Evolutionary conservation across 2,797 vertebrate genomes (phyloP).

Genomic region (Rallus crepitans): DNA sequence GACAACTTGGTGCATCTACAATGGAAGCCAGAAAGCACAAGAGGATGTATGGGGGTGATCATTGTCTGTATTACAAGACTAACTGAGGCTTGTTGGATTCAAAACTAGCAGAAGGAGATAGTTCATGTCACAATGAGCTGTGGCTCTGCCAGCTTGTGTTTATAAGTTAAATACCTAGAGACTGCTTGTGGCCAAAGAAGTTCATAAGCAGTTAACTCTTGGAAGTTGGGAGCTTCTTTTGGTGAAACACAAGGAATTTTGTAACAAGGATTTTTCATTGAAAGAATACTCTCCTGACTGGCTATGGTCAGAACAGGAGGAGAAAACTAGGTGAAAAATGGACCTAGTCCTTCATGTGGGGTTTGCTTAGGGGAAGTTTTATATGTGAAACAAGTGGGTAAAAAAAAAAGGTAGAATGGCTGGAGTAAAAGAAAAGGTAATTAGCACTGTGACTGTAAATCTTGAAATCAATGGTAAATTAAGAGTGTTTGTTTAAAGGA

Average conservation of each 20-base stretch:
- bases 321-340: not conserved
- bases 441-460: not conserved
- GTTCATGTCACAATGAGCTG: too few relatives aligned
- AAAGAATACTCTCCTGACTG: not conserved
- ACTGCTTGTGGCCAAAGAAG: not conserved
- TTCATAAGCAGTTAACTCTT: not conserved
- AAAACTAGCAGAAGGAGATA: too few relatives aligned
- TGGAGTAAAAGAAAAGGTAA: not conserved
- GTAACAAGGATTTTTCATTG: not conserved
- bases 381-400: not conserved
- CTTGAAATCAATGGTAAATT: not conserved
- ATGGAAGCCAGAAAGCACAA: too few relatives aligned
- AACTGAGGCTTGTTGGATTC: too few relatives aligned
- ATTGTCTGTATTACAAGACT: too few relatives aligned
- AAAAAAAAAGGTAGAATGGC: not conserved
- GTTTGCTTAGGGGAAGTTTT: not conserved
- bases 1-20: too few relatives aligned
- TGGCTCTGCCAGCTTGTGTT: too few relatives aligned
- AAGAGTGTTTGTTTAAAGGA: not conserved
- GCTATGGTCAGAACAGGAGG: not conserved
- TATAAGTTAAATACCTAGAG: not conserved
- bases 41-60: too few relatives aligned
- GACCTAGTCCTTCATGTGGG: not conserved
- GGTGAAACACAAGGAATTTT: not conserved
- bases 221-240: not conserved